Base-by-base conservation (phyloP, 2,888 invertebrate species). In the Taphrorychus bicolor region DNA sequence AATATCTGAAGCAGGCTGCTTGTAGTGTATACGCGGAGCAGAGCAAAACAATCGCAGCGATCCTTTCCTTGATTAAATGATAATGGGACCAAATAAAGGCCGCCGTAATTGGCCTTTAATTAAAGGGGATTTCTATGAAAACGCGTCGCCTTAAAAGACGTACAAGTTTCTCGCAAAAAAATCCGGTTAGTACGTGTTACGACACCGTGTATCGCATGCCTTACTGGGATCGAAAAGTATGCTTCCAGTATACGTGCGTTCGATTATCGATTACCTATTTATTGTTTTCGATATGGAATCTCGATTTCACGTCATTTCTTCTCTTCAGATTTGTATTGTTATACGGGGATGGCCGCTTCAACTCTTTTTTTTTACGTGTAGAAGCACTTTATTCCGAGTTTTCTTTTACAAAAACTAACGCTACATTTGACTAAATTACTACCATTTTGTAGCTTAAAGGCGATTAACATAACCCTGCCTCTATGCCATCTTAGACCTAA, bases 1-100 rank as follows among this genome's bases (percentile, higher is more conserved):
- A 9, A 32, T 32, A 48, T 48, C 48, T 48, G 48, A 48, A 14
- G 14, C 32, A 32, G 32, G 32, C 1, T 32, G 11, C 32, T 32
- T 32, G 32, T 2, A n/a, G n/a, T n/a, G n/a, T n/a, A n/a, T n/a
- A 32, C 11, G 11, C 32, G 32, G 32, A 32, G 32, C 32, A 18
- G 52, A 60, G 58, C 24, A 11, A 45, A 51, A 61, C 71, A 73
- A 73, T 72, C 65, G 69, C 64, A 40, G 68, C 59, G 63, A 69
- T 62, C 66, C 70, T 68, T 67, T 72, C 73, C 74, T 72, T 72
- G 72, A 74, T 71, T 66, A 56, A 71, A 74, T 74, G 73, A 73
- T 74, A 74, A 73, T 74, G 59, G 51, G 65, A 60, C 73, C 73
- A 70, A 74, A 73, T 73, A 72, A 59, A 73, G 69, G 59, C 71